Conservation (phyloP, 2,113 vertebrate species). For the Takifugu bimaculatus region DNA sequence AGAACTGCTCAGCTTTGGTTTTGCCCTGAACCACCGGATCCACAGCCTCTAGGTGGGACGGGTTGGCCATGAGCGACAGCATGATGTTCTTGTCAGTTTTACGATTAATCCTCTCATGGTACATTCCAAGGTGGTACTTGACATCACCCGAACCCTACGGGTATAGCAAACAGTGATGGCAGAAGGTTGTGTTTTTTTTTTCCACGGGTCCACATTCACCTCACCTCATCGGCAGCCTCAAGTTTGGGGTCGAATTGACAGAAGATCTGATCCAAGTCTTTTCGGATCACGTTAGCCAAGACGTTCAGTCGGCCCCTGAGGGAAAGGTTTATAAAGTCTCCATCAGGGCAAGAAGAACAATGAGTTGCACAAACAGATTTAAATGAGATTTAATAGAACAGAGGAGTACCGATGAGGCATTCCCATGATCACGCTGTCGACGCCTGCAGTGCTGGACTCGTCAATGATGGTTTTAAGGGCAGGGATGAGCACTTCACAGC, state of each 20-base stretch:
- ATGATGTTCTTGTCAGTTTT: slow-evolving; percentile 87
- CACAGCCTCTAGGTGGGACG: slow-evolving; percentile 87
- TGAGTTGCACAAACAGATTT: neutral
- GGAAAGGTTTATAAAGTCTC: neutral
- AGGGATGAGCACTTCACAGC: slow-evolving; percentile 88
- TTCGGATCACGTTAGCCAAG: slow-evolving; percentile 88
- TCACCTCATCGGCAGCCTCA: slow-evolving; percentile 88
- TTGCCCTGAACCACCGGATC: slow-evolving; percentile 94
- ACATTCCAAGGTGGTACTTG: slow-evolving; percentile 94
- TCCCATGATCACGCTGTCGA: slow-evolving; percentile 90
- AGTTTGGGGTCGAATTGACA: slow-evolving; percentile 92
- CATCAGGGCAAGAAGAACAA: neutral
- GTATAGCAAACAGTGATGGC: neutral
- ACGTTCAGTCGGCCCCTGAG: slow-evolving; percentile 88
- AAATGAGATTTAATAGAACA: neutral
- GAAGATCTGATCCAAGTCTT: slow-evolving; percentile 92
- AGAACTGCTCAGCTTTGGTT: slow-evolving; percentile 94
- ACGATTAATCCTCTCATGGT: slow-evolving; percentile 87
- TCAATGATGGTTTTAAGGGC: slow-evolving; percentile 92
- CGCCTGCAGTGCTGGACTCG: slow-evolving; percentile 83
- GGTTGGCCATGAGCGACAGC: slow-evolving; percentile 87
- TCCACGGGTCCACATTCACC: neutral
- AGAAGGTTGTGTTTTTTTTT: neutral
- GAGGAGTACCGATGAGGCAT: slow-evolving; percentile 88
- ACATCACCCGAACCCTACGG: slow-evolving; percentile 85